Base-by-base conservation (phyloP, 2,113 vertebrate genomes). In the Zosterops borbonicus region DNA sequence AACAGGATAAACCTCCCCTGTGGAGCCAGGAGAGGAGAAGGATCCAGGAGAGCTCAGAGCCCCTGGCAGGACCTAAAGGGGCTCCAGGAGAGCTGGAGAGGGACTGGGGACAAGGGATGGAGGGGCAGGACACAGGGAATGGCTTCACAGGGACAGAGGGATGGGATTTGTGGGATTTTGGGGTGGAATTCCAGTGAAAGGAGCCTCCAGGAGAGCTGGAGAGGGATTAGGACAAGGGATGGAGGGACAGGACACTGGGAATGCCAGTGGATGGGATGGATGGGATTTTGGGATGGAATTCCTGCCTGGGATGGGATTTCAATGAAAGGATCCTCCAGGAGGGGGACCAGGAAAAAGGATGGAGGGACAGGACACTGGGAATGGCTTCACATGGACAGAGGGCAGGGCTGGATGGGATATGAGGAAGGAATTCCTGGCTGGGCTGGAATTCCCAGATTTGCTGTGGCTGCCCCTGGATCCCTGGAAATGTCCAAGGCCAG, bases 341-440 rank as follows among this genome's bases (percentile, higher is more conserved):
- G 37, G 37, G 37, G 37, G 37, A 39, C 37, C 9, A 39, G 37
- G 37, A 39, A 10, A 39, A 39, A 9, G 37, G 37, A 39, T 39
- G 37, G 37, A 39, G 37, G 37, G 37, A 39, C 37, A 39, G 37
- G 37, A 39, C 37, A 39, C 37, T 10, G 37, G 37, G 37, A 39
- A 39, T 39, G 37, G 37, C 37, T 39, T 39, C 37, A 39, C 37
- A 39, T 39, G 37, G 37, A 39, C 37, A 39, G 37, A 87, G 63
- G 44, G 33, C 7, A 46, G 64, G n/a, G 9, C 0, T 12, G 13
- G 29, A 0, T 35, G 58, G 75, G 76, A 79, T 0, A 0, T 3
- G 25, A 65, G 75, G 83, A 0, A 67, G 83, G 41, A 55, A 87
- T 79, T 60, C 6, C 27, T 24, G 52, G 71, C 27, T 24, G 52